Percentiles rank a stretch among this genome's conserved stretches.
Conservation (phyloP, 2,797 vertebrate species). For the Gobio occitaniae region DNA sequence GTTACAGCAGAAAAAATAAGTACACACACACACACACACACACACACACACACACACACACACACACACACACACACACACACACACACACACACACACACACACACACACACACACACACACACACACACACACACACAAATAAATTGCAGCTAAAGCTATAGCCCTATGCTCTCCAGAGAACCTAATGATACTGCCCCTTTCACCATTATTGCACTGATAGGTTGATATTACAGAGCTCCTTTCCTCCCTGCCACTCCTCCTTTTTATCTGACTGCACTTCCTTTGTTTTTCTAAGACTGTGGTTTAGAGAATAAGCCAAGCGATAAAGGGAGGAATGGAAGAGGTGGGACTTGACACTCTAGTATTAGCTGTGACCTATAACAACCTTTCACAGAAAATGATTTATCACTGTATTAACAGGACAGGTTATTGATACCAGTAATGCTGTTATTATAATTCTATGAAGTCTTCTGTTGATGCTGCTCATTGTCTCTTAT, state of each 20-base stretch:
- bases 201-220: slow-evolving; percentile 31
- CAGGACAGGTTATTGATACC: slow-evolving; percentile 6
- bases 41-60: too few species aligned
- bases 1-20: not conserved
- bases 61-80: too few species aligned
- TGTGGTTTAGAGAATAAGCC: slow-evolving; percentile 23
- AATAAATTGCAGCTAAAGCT: not conserved
- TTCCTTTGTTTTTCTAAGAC: slow-evolving; percentile 43
- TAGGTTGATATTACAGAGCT: not conserved
- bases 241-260: slow-evolving; percentile 30
- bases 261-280: slow-evolving; percentile 27
- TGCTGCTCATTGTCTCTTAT: not conserved
- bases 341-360: slow-evolving; percentile 1
- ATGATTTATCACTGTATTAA: slow-evolving; percentile 15
- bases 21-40: too few species aligned
- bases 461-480: slow-evolving; percentile 13
- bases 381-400: slow-evolving; percentile 28
- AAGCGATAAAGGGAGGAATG: slow-evolving; percentile 9
- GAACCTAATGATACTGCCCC: not conserved
- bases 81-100: too few species aligned
- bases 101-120: too few species aligned
- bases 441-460: slow-evolving; percentile 2
- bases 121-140: not conserved
- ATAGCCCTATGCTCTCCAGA: not conserved
- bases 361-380: slow-evolving; percentile 1